Evolutionary conservation across 2,797 vertebrate genomes (phyloP).

Genomic region (Melopsittacus undulatus): DNA sequence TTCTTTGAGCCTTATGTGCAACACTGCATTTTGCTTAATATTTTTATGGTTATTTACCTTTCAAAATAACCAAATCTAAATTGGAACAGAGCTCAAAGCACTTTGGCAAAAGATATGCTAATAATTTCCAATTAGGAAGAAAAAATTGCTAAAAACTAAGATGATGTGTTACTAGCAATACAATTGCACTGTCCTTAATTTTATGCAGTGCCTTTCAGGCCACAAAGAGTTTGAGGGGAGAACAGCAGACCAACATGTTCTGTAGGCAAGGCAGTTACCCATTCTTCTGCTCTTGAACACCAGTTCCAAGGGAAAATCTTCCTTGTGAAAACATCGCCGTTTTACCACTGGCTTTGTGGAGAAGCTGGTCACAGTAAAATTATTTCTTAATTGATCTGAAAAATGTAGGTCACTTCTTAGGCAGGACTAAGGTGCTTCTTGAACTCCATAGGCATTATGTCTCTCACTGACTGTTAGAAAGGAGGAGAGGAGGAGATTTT

Average conservation of each 20-base stretch:
- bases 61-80: background rate
- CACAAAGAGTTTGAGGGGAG: background rate
- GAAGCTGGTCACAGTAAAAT: background rate
- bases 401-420: background rate
- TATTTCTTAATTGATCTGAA: background rate
- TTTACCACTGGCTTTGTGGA: background rate
- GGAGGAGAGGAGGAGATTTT: background rate
- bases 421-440: background rate
- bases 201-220: background rate
- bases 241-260: background rate
- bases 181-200: background rate
- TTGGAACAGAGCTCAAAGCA: background rate
- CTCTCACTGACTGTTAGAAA: background rate
- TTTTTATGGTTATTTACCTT: conserved; percentile 11
- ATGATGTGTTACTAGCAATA: background rate
- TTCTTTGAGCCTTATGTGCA: background rate
- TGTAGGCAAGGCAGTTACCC: background rate
- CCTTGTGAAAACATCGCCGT: background rate
- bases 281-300: background rate
- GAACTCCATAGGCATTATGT: background rate
- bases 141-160: background rate
- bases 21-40: background rate
- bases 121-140: background rate
- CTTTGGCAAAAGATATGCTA: background rate
- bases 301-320: background rate